phyloP scores from a whole-genome alignment of 2,797 vertebrate genomes.

The Xenops minutus region DNA sequence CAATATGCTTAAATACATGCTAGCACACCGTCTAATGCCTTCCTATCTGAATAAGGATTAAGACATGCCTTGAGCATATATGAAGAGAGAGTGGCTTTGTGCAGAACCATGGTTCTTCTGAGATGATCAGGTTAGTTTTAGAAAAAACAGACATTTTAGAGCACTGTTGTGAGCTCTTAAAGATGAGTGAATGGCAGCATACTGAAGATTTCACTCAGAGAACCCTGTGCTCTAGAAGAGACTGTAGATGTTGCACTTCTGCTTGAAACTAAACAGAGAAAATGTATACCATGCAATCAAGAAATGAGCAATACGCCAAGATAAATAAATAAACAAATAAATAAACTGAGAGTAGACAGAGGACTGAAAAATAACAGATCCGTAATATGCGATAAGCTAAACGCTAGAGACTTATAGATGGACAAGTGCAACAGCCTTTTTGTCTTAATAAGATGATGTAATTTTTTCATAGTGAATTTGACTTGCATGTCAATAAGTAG shows the following conservation, averaged over 20 bases:
- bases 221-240: neutral
- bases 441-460: neutral
- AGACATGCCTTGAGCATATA: neutral
- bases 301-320: neutral
- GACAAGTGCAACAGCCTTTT: neutral
- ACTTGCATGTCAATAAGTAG: neutral
- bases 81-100: neutral
- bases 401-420: neutral
- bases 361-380: neutral
- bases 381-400: neutral
- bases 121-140: neutral
- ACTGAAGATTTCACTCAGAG: neutral
- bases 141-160: neutral
- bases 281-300: neutral
- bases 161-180: neutral
- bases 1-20: neutral
- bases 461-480: neutral
- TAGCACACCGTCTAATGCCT: neutral
- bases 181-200: neutral
- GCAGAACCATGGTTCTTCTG: conserved; percentile 3
- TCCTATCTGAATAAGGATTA: neutral
- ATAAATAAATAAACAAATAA: neutral
- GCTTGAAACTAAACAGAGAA: neutral
- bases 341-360: neutral
- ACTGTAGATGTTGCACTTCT: neutral